Percentiles rank a stretch among this genome's conserved stretches.
Evolutionary conservation across 2,113 vertebrate species (phyloP).

Genomic region (Brienomyrus brachyistius): DNA sequence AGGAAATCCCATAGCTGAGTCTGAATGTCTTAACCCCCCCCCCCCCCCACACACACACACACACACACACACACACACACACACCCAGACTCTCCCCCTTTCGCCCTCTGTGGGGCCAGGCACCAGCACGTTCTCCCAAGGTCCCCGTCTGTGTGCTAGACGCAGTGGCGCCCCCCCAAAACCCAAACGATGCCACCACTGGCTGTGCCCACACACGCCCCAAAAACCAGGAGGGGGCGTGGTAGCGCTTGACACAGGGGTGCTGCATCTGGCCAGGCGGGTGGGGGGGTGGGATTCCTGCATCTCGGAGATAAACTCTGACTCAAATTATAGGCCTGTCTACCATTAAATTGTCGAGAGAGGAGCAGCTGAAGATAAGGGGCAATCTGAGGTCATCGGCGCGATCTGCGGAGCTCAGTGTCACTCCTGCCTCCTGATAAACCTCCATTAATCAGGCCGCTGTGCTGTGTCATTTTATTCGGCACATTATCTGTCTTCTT

Average conservation of each 20-base stretch:
- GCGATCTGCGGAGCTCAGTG: background rate
- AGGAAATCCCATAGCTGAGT: background rate
- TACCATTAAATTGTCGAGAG: background rate
- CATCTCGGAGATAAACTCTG: conserved; percentile 12
- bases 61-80: too few relatives aligned
- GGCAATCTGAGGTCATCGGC: conserved; percentile 13
- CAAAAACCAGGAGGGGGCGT: background rate
- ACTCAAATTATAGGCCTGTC: conserved; percentile 24
- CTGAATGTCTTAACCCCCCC: background rate
- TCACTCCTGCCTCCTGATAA: background rate
- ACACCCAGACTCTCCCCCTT: background rate
- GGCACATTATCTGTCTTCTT: background rate
- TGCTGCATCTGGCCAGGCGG: background rate
- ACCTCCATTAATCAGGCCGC: background rate
- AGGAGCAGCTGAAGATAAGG: conserved; percentile 3
- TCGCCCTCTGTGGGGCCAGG: background rate
- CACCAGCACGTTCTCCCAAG: background rate
- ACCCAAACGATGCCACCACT: background rate
- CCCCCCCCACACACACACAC: background rate
- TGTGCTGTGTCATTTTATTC: background rate
- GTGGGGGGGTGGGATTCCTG: background rate
- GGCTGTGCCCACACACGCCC: background rate
- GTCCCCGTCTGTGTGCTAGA: background rate
- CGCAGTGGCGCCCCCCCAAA: background rate
- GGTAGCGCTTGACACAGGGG: background rate